Evolutionary conservation across 1,140 invertebrate species (phyloP).

Genomic region (Bemisia tabaci): DNA sequence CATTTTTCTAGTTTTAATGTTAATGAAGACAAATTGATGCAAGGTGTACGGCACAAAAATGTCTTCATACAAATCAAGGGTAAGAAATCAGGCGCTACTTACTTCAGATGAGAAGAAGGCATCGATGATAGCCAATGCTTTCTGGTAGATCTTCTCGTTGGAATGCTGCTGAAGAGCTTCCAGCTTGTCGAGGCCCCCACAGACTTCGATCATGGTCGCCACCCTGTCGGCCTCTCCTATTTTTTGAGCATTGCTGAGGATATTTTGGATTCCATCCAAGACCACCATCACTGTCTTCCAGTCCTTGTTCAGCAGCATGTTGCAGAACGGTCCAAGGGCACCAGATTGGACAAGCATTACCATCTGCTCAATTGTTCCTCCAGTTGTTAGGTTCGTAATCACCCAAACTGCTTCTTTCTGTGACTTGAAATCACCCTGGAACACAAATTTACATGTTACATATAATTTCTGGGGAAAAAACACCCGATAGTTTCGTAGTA

Average conservation of each 20-base stretch:
- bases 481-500: no score
- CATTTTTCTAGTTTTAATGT: no score
- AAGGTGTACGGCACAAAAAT: no score
- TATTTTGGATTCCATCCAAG: conserved; percentile 48
- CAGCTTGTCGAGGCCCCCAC: conserved; percentile 57
- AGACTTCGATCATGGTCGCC: conserved; percentile 44
- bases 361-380: conserved; percentile 53
- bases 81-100: no score
- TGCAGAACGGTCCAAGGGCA: conserved; percentile 37
- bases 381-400: conserved; percentile 64
- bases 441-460: conserved; percentile 17
- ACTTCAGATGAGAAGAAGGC: conserved; percentile 54
- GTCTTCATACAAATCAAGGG: no score
- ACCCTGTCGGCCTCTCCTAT: conserved; percentile 36
- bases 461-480: background rate
- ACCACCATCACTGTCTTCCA: conserved; percentile 42
- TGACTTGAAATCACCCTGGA: conserved; percentile 56
- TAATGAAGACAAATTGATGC: no score
- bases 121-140: conserved; percentile 67
- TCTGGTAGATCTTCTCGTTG: conserved; percentile 69
- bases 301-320: conserved; percentile 39
- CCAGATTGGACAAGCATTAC: conserved; percentile 42
- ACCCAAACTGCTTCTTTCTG: conserved; percentile 74
- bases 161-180: conserved; percentile 58
- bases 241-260: conserved; percentile 40